Evolutionary conservation across 2,113 vertebrate species (phyloP).

Genomic region (Tyrannus savana): DNA sequence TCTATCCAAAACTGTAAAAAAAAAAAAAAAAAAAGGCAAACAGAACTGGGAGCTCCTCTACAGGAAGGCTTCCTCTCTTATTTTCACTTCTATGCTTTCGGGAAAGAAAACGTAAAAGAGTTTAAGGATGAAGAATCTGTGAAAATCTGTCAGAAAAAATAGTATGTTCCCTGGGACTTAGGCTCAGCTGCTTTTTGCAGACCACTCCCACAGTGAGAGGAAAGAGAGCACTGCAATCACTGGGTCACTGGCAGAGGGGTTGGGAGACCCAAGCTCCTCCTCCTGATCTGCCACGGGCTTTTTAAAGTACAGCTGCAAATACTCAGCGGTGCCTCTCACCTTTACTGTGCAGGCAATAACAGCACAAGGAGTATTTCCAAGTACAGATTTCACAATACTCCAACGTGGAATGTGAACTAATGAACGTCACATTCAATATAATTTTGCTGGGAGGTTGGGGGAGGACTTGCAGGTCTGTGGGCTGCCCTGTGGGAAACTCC

Average conservation of each 20-base stretch:
- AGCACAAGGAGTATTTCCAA: not conserved
- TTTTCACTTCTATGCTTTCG: not conserved
- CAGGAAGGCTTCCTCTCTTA: not conserved
- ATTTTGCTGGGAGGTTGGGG: not conserved
- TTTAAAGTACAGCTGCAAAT: fast-evolving
- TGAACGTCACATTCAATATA: not conserved
- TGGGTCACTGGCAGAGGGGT: not conserved
- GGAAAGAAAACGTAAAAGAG: not conserved
- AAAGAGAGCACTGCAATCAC: not conserved
- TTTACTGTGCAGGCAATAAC: not conserved
- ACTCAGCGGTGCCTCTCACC: not conserved
- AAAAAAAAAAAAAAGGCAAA: not conserved
- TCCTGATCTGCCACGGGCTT: not conserved
- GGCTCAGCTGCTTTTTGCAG: not conserved
- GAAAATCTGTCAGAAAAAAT: not conserved
- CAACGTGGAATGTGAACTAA: not conserved
- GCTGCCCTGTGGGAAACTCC: not conserved
- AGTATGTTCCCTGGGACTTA: not conserved
- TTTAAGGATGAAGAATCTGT: not conserved
- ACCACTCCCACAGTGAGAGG: not conserved
- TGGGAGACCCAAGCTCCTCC: not conserved
- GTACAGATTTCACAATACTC: not conserved
- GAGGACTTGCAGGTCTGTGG: not conserved
- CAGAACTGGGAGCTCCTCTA: not conserved
- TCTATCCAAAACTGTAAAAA: not conserved